Conservation (phyloP, 2,113 vertebrate genomes). For the Acanthisitta chloris region DNA sequence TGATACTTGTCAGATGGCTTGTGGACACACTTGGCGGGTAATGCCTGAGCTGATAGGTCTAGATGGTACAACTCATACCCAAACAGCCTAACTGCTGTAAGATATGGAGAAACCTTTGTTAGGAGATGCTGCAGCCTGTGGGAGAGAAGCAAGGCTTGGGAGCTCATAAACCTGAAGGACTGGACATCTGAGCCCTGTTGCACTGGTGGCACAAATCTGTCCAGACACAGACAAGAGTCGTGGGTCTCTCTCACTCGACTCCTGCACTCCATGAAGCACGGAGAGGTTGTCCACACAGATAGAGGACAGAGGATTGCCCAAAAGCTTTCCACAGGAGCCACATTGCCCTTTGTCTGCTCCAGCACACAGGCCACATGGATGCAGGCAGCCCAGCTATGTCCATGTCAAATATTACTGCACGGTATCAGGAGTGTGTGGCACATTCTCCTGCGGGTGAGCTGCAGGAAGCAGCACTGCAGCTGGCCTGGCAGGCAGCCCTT, state of each 20-base stretch:
- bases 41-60: neutral
- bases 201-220: neutral
- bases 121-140: neutral
- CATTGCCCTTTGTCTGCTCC: neutral
- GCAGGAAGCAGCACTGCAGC: neutral
- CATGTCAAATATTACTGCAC: accelerated
- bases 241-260: neutral
- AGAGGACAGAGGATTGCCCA: neutral
- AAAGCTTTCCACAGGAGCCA: neutral
- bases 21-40: neutral
- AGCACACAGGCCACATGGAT: neutral
- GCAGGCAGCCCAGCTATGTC: neutral
- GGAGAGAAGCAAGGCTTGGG: neutral
- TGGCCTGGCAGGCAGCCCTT: neutral
- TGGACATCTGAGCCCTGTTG: neutral
- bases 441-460: neutral
- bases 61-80: neutral
- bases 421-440: accelerated
- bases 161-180: neutral
- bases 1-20: neutral
- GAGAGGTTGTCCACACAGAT: accelerated
- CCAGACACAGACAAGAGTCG: accelerated
- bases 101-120: neutral
- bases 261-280: neutral
- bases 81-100: neutral